Base-by-base conservation (phyloP, 2,113 vertebrate species). In the Acrocephalus kingi region DNA sequence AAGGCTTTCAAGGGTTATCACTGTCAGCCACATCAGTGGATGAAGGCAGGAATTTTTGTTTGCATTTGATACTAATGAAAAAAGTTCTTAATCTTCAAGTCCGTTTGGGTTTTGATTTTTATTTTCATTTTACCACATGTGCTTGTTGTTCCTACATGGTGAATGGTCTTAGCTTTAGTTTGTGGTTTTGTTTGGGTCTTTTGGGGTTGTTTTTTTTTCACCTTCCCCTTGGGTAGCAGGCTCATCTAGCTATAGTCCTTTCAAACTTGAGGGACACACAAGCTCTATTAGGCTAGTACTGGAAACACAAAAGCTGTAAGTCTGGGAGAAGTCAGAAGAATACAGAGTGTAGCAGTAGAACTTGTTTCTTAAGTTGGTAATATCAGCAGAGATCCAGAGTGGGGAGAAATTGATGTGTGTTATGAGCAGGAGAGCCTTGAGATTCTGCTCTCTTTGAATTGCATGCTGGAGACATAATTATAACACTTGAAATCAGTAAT, bases 301-400 rank as follows among this genome's bases (percentile, higher is more conserved):
- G 0, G 9, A 9, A 27, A 27, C 7, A 62, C 8, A n/a, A 4
- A 41, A 75, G 7, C 7, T 22, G 0, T 35, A 43, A 39, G 5
- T 66, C 22, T 46, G 20, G 19, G 13, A 86, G 10, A 17, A 2
- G n/a, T 49, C 12, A 58, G 27, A 66, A 22, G 48, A 90, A 35
- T 48, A 63, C 7, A 35, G 5, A 21, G 9, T 41, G 2, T 20
- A 58, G 16, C 10, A 37, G 20, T 3, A 58, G 17, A 89, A 81
- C 15, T 46, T 54, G 2, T 46, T 95, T 64, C n/a, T 83, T 39
- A 27, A 41, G 2, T 56, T 48, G 24, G 7, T 51, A 39, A 23
- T 63, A 45, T 63, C 52, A 78, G 21, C 19, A 37, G 17, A 17
- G 41, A 52, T 73, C 19, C 20, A 45, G 31, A 69, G 4, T 23